Conservation (phyloP, 2,888 invertebrate genomes). For the Achlya flavicornis region DNA sequence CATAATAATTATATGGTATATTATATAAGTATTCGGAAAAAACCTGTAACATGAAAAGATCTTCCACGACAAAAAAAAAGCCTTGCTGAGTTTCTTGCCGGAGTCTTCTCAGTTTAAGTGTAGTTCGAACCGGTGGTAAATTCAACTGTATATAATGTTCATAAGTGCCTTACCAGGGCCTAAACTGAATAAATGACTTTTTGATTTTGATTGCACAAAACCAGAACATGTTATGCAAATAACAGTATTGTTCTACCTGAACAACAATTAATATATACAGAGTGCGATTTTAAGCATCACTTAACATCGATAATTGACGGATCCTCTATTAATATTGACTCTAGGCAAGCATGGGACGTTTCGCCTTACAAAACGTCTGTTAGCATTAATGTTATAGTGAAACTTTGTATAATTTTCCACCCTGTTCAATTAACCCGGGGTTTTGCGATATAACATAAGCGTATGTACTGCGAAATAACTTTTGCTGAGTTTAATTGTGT, state of each 20-base stretch:
- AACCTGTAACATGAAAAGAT: too few species aligned
- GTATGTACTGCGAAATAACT: conserved; percentile 44
- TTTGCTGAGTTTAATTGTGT: conserved; percentile 54
- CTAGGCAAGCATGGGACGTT: conserved; percentile 43
- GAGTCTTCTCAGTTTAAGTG: too few species aligned
- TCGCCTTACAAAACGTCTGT: conserved; percentile 50
- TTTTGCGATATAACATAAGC: conserved; percentile 39
- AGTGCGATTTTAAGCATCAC: conserved; percentile 72
- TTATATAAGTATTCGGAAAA: too few species aligned
- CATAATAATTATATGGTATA: too few species aligned
- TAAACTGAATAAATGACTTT: too few species aligned
- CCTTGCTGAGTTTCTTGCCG: too few species aligned
- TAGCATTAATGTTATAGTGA: conserved; percentile 53
- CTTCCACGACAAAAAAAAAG: too few species aligned
- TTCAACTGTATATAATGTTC: too few species aligned
- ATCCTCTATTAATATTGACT: conserved; percentile 80
- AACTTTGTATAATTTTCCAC: conserved; percentile 66
- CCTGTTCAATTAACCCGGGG: conserved; percentile 54
- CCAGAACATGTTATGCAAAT: neutral
- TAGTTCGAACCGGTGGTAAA: too few species aligned
- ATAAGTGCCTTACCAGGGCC: too few species aligned
- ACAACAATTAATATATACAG: conserved; percentile 38
- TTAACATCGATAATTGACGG: conserved; percentile 77
- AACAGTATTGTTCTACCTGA: neutral
- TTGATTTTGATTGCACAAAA: neutral